phyloP scores from a whole-genome alignment of 1,140 invertebrate genomes.

The Drosophila murphyi region DNA sequence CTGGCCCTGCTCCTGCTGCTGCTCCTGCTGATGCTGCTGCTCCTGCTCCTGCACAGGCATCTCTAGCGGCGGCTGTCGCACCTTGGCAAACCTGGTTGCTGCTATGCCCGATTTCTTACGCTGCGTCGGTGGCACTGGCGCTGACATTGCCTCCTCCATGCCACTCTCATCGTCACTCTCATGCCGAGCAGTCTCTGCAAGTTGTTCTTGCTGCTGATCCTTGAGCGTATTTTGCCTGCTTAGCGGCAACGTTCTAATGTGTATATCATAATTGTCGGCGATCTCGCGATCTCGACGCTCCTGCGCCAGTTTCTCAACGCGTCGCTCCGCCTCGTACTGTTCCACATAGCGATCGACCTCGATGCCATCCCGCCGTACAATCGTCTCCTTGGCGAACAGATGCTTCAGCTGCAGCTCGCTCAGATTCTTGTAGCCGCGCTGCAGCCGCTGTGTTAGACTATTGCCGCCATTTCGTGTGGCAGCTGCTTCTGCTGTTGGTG shows the following conservation, averaged over 20 bases:
- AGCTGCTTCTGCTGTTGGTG: neutral
- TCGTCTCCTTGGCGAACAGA: constrained; percentile 74
- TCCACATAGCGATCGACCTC: constrained; percentile 72
- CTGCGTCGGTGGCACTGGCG: constrained; percentile 12
- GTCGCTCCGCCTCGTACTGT: constrained; percentile 71
- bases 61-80: constrained; percentile 63
- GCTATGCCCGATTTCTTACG: constrained; percentile 66
- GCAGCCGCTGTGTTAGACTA: constrained; percentile 57
- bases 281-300: constrained; percentile 61
- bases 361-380: constrained; percentile 62
- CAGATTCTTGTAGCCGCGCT: constrained; percentile 72
- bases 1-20: neutral
- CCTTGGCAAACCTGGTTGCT: constrained; percentile 66
- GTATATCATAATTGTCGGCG: constrained; percentile 75
- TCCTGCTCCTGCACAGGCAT: constrained; percentile 19
- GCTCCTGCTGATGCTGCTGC: neutral
- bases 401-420: constrained; percentile 75
- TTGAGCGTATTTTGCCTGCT: constrained; percentile 61
- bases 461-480: neutral
- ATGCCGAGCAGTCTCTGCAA: constrained; percentile 16
- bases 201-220: neutral
- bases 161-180: constrained; percentile 73
- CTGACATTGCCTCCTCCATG: constrained; percentile 47
- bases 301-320: constrained; percentile 49
- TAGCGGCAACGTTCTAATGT: constrained; percentile 54